These are phyloP conservation scores for Actinia tenebrosa DNA, from an alignment of 64 coral and sea anemone genomes.

Conservation along the genomic window DNA sequence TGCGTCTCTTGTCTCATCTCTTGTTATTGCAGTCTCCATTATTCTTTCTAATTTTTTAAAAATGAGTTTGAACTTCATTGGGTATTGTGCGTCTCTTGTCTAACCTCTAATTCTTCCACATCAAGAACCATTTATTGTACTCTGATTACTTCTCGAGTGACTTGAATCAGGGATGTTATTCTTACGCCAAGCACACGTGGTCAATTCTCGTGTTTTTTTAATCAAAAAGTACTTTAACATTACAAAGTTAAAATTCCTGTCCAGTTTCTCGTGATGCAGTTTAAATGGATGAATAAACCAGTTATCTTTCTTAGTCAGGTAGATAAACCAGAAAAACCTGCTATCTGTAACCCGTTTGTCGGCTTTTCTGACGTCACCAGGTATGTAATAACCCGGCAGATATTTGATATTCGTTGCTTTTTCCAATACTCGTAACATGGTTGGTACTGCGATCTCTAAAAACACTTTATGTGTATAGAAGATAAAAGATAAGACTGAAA, in stretches of 20 bases:
- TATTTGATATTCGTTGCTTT: slow-evolving; percentile 43
- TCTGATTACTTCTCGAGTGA: neutral
- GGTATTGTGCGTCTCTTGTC: neutral
- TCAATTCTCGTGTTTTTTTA: slow-evolving; percentile 41
- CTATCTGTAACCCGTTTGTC: slow-evolving; percentile 76
- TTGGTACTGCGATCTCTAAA: slow-evolving; percentile 66
- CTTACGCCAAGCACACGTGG: neutral
- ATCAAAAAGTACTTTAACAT: slow-evolving; percentile 77
- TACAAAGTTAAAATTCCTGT: slow-evolving; percentile 75
- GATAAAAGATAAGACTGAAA: slow-evolving; percentile 59
- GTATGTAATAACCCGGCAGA: slow-evolving; percentile 74
- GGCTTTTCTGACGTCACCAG: slow-evolving; percentile 73
- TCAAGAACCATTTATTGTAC: neutral
- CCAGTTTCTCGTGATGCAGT: slow-evolving; percentile 58
- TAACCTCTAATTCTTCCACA: neutral
- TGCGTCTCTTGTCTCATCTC: neutral
- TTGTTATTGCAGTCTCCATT: too few relatives aligned
- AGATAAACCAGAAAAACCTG: slow-evolving; percentile 95
- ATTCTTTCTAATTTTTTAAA: too few relatives aligned
- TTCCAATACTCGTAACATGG: slow-evolving; percentile 66
- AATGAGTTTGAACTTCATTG: neutral
- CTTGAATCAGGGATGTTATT: neutral
- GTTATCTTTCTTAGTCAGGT: slow-evolving; percentile 73
- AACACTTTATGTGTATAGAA: slow-evolving; percentile 80
- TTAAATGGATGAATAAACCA: slow-evolving; percentile 98